Percentiles rank a stretch among this genome's conserved stretches.
phyloP scores from a whole-genome alignment of 2,113 vertebrate species.

The Motacilla tschutschensis region DNA sequence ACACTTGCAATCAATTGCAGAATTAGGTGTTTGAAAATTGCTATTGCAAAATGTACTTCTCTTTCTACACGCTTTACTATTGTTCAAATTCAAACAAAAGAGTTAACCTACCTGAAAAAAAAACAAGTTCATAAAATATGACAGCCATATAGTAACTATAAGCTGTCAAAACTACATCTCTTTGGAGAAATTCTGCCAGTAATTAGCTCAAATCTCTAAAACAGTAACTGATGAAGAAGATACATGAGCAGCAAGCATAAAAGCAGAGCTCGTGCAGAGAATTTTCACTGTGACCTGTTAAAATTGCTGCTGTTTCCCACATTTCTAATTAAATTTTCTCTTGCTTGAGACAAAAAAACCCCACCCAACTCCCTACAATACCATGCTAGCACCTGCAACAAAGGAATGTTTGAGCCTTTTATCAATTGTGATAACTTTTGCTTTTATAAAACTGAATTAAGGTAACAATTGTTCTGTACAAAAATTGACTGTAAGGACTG shows the following conservation, averaged over 20 bases:
- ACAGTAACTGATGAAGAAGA: not conserved
- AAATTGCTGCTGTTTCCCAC: not conserved
- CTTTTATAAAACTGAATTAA: not conserved
- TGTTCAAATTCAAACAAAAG: not conserved
- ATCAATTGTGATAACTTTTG: not conserved
- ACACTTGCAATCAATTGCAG: not conserved
- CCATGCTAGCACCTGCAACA: not conserved
- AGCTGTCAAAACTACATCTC: not conserved
- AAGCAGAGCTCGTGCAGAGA: not conserved
- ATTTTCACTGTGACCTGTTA: not conserved
- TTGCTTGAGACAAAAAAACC: not conserved
- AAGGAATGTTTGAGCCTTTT: not conserved
- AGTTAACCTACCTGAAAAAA: not conserved
- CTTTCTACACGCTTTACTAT: not conserved
- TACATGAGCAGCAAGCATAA: not conserved
- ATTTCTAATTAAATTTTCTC: not conserved
- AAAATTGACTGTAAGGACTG: rapidly evolving
- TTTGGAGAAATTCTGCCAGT: not conserved
- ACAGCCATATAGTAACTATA: not conserved
- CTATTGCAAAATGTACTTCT: not conserved
- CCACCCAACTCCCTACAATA: not conserved
- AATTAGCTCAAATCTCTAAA: not conserved
- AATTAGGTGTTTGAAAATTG: not conserved
- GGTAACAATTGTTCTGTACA: not conserved
- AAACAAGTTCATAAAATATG: not conserved